A percentile compares a stretch with the other conserved stretches of the same genome.
Evolutionary conservation across 2,797 vertebrate genomes (phyloP).

Genomic region (Somateria mollissima): DNA sequence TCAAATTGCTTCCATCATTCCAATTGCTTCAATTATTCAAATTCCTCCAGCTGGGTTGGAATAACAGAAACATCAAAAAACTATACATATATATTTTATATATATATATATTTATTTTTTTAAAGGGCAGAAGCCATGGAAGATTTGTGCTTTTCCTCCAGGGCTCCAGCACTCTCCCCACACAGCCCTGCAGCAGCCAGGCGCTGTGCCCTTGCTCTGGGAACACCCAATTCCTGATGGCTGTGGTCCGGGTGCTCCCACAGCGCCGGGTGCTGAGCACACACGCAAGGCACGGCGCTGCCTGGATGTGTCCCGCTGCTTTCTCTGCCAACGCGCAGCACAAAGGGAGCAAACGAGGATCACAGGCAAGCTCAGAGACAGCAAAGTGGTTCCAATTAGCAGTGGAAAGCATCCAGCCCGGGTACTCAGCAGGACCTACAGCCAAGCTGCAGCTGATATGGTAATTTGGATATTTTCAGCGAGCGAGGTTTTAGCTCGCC

Average conservation of each 20-base stretch:
- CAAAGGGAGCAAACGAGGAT: background rate
- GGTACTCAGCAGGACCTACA: background rate
- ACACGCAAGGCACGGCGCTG: background rate
- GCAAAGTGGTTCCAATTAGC: background rate
- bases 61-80: background rate
- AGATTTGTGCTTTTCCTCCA: background rate
- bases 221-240: background rate
- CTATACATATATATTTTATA: no score
- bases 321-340: background rate
- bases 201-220: background rate
- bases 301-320: accelerated
- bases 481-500: background rate
- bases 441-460: background rate
- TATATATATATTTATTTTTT: background rate
- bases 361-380: background rate
- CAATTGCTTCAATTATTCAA: background rate
- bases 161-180: background rate
- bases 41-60: background rate
- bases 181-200: background rate
- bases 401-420: background rate
- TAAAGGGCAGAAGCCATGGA: background rate
- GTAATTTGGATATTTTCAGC: background rate
- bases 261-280: background rate
- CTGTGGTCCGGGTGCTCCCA: background rate
- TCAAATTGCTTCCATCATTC: background rate